A percentile compares a stretch with the other conserved stretches of the same genome.
Evolutionary conservation across 1,140 invertebrate genomes (phyloP).

Genomic region (Dreissena polymorpha): DNA sequence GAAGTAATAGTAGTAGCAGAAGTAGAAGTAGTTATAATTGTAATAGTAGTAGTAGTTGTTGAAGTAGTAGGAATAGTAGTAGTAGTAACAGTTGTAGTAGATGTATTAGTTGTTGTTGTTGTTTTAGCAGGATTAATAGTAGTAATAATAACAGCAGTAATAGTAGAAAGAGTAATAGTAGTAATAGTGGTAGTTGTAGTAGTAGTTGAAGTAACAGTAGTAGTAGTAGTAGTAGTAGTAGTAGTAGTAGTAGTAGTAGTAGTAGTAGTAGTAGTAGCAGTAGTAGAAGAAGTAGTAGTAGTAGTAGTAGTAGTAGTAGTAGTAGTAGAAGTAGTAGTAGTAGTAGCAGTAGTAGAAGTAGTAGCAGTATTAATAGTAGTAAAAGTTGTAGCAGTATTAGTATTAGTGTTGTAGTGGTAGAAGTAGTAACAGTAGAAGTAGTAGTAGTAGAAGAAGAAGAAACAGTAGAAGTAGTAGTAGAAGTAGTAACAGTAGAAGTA

Average conservation of each 20-base stretch:
- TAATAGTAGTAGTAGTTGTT: no score
- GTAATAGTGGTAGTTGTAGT: no score
- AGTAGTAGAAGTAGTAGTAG: not conserved
- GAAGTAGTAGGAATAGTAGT: no score
- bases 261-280: slow-evolving; percentile 1
- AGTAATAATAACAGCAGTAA: not conserved
- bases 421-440: not conserved
- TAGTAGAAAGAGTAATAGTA: no score
- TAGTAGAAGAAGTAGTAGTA: not conserved
- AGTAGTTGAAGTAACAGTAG: no score
- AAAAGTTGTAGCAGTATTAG: no score
- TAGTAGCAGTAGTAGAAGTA: not conserved
- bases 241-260: slow-evolving; percentile 2
- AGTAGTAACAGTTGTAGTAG: not conserved
- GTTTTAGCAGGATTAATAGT: not conserved
- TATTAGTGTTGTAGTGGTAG: not conserved
- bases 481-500: not conserved
- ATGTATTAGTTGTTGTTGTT: not conserved
- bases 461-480: not conserved
- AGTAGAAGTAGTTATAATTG: no score
- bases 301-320: slow-evolving; percentile 2
- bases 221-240: slow-evolving; percentile 3
- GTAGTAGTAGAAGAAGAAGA: not conserved
- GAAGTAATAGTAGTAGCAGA: not conserved
- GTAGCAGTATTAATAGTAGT: not conserved